Conservation (phyloP, 1,140 invertebrate species). For the Potamilus streckersoni region DNA sequence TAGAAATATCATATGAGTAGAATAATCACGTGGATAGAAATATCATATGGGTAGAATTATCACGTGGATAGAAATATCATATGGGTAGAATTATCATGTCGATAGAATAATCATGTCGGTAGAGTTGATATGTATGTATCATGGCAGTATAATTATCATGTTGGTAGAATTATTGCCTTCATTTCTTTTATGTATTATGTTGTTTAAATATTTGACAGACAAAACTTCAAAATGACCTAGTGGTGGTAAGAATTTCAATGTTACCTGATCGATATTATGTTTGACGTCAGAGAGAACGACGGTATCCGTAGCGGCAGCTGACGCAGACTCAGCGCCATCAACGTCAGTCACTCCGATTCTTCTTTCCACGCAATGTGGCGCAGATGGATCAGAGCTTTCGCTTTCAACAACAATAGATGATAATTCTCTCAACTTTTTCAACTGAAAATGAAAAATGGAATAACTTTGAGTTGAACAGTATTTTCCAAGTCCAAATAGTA, state of each 20-base stretch:
- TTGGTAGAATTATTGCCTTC: neutral
- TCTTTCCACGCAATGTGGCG: conserved; percentile 25
- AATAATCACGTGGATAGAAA: too few species aligned
- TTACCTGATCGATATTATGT: conserved; percentile 43
- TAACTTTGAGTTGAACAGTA: neutral
- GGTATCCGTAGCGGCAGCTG: conserved; percentile 9
- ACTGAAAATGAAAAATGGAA: conserved; percentile 27
- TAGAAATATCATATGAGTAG: too few species aligned
- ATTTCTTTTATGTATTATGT: too few species aligned
- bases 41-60: too few species aligned
- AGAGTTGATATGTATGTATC: too few species aligned
- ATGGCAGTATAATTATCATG: neutral
- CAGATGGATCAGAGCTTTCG: conserved; percentile 28
- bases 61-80: too few species aligned
- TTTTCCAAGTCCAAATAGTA: neutral
- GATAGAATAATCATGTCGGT: too few species aligned
- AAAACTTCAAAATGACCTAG: neutral
- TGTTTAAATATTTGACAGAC: neutral
- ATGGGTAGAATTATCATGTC: too few species aligned
- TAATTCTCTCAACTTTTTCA: conserved; percentile 49
- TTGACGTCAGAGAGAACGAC: conserved; percentile 21
- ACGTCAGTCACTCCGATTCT: conserved; percentile 6
- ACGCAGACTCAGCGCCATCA: conserved; percentile 23
- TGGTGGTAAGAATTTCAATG: too few species aligned
- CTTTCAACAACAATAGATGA: conserved; percentile 40